These are phyloP conservation scores for Cebus imitator DNA, from an alignment of 2,113 vertebrate species.

Conservation along the genomic window DNA sequence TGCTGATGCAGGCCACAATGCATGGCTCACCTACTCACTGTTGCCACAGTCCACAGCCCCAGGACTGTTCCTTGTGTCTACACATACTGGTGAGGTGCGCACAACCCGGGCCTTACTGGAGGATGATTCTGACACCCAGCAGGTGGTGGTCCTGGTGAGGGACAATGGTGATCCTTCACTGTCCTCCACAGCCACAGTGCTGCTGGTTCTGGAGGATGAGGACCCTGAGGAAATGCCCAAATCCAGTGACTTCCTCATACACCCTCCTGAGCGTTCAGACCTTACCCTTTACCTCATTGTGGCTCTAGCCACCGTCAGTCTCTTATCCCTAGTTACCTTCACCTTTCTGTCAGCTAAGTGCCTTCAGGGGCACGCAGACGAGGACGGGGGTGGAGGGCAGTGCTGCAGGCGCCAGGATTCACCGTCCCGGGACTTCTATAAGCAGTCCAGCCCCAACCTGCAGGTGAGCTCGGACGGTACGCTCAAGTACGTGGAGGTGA, in stretches of 20 bases:
- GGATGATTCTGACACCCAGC: constrained; percentile 86
- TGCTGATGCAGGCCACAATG: constrained; percentile 90
- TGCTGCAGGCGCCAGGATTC: constrained; percentile 86
- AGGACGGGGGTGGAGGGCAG: constrained; percentile 71
- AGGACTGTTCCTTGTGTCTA: constrained; percentile 88
- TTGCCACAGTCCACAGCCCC: constrained; percentile 87
- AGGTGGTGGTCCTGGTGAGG: constrained; percentile 86
- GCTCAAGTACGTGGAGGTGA: constrained; percentile 94
- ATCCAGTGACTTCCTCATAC: constrained; percentile 80
- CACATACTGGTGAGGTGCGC: constrained; percentile 90
- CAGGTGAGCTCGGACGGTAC: constrained; percentile 92
- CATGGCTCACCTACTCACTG: constrained; percentile 90
- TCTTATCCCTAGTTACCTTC: constrained; percentile 82
- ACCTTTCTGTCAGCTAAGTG: constrained; percentile 84
- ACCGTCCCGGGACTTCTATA: constrained; percentile 84
- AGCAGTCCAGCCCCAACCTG: constrained; percentile 90
- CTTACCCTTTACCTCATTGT: constrained; percentile 91
- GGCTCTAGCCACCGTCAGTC: constrained; percentile 84
- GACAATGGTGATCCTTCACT: constrained; percentile 91
- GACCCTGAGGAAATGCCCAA: constrained; percentile 80
- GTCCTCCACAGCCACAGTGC: constrained; percentile 89
- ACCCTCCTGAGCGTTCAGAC: constrained; percentile 81
- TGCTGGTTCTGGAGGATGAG: constrained; percentile 89
- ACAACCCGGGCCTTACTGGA: constrained; percentile 86
- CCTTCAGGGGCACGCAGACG: constrained; percentile 74